phyloP scores from a whole-genome alignment of 2,113 vertebrate species.

The Malaclemys terrapin region DNA sequence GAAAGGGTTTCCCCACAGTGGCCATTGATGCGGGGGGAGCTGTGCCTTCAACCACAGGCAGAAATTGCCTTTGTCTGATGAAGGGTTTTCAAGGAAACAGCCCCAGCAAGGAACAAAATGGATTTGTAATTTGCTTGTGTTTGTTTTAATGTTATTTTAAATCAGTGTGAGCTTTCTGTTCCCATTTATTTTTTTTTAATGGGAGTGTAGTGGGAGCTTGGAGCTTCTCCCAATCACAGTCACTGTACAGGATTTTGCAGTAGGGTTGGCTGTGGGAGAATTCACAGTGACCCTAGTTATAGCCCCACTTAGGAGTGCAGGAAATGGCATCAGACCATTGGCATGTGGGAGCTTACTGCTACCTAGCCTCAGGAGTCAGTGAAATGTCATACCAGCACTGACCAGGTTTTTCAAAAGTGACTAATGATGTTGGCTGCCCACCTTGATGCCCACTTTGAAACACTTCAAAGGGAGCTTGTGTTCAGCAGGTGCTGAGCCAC shows the following conservation, averaged over 20 bases:
- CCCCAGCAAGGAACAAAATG: neutral
- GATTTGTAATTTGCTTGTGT: neutral
- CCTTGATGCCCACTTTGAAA: neutral
- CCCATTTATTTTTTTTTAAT: neutral
- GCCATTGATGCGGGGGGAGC: neutral
- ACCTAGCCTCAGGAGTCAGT: neutral
- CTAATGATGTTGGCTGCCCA: neutral
- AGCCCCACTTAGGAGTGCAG: neutral
- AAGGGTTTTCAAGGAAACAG: constrained; percentile 5
- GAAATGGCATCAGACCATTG: neutral
- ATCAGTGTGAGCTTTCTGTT: neutral
- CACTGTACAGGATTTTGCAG: accelerated
- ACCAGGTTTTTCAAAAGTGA: neutral
- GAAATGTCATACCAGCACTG: neutral
- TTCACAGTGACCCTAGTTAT: neutral
- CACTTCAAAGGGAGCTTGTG: neutral
- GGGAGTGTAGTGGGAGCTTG: neutral
- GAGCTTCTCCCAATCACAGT: neutral
- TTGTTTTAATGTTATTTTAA: neutral
- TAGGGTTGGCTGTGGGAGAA: neutral
- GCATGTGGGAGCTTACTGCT: neutral
- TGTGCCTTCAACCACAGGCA: neutral
- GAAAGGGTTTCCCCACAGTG: neutral
- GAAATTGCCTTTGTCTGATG: neutral
- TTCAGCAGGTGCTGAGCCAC: neutral